phyloP scores from a whole-genome alignment of 92 coral and sea anemone genomes.

The Zoanthus sansibaricus region DNA sequence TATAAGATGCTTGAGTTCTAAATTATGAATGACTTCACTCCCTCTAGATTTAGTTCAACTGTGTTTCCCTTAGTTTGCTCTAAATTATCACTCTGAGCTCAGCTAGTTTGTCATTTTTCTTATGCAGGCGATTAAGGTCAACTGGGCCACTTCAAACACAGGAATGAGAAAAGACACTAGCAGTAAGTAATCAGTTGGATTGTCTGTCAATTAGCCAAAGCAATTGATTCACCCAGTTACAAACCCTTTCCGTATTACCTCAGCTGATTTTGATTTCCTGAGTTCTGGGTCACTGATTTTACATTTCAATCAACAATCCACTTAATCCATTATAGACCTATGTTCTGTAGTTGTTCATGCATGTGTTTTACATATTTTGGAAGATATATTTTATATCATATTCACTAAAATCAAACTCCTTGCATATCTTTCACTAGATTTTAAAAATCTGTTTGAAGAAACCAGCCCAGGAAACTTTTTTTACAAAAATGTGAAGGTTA shows the following conservation, averaged over 20 bases:
- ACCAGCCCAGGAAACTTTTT: neutral
- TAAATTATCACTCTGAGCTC: slow-evolving; percentile 8
- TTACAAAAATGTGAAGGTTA: neutral
- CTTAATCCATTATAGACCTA: neutral
- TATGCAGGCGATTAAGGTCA: slow-evolving; percentile 41
- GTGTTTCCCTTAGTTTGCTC: slow-evolving; percentile 21
- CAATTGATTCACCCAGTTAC: neutral
- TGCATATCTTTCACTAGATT: neutral
- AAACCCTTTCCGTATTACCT: neutral
- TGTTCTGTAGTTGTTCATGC: neutral
- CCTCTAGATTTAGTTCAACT: slow-evolving; percentile 17
- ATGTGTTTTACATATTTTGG: neutral
- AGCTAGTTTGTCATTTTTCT: slow-evolving; percentile 6
- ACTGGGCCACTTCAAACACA: slow-evolving; percentile 44
- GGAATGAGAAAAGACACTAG: slow-evolving; percentile 48
- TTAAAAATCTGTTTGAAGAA: neutral
- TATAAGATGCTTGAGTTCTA: slow-evolving; percentile 41
- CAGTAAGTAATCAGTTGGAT: slow-evolving; percentile 4
- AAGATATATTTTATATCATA: neutral
- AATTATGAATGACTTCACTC: slow-evolving; percentile 50
- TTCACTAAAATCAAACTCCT: neutral
- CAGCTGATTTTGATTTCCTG: neutral
- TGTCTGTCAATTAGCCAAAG: neutral
- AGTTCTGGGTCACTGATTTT: slow-evolving; percentile 37
- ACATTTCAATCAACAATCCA: neutral